A percentile compares a stretch with the other conserved stretches of the same genome.
phyloP scores from a whole-genome alignment of 2,113 vertebrate species.

The Kobus ellipsiprymnus region DNA sequence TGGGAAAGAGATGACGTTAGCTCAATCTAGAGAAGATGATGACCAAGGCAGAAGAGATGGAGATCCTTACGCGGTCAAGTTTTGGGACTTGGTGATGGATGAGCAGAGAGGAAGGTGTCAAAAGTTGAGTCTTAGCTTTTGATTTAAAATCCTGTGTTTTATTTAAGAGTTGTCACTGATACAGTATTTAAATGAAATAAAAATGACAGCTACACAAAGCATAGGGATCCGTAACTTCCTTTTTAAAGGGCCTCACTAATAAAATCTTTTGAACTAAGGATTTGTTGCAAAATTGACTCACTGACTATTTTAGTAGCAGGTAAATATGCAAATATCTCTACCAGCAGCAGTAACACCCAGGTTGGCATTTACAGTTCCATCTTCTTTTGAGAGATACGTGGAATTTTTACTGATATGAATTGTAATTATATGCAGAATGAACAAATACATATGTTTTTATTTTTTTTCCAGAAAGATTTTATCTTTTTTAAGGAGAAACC shows the following conservation, averaged over 20 bases:
- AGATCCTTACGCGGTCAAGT: neutral
- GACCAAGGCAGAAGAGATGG: neutral
- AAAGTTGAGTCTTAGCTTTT: constrained; percentile 1
- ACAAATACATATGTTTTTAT: neutral
- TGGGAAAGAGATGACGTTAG: neutral
- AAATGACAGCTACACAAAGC: constrained; percentile 12
- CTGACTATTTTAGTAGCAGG: neutral
- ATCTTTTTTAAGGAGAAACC: neutral
- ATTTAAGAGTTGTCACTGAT: neutral
- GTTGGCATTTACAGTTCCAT: neutral
- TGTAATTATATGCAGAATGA: neutral
- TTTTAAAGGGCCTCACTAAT: neutral
- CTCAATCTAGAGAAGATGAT: neutral
- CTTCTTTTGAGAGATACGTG: constrained; percentile 38
- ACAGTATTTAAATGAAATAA: neutral
- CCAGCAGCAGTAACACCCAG: neutral
- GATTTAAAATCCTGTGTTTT: neutral
- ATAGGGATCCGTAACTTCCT: neutral
- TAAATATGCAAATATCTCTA: constrained; percentile 6
- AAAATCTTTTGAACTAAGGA: neutral
- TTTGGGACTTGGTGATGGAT: neutral
- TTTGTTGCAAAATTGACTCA: constrained; percentile 6
- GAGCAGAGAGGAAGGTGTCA: neutral
- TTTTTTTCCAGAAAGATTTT: neutral
- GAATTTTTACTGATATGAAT: neutral